Evolutionary conservation across 1,140 invertebrate species (phyloP).

Genomic region (Charaxes varanes): DNA sequence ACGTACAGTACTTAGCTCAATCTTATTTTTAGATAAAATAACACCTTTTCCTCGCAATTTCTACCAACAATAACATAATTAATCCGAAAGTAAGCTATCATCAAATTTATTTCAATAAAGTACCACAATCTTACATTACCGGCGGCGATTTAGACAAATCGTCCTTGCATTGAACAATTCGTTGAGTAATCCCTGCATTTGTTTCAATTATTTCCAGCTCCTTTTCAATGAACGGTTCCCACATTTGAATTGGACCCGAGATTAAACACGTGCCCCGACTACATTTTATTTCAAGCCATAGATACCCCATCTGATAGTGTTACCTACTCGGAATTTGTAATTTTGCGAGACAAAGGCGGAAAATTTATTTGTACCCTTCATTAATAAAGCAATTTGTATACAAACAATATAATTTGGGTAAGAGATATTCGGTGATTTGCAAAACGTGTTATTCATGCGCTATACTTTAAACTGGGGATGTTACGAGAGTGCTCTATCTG

Average conservation of each 20-base stretch:
- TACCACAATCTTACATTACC: slow-evolving; percentile 46
- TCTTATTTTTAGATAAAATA: no score
- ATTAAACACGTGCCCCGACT: slow-evolving; percentile 52
- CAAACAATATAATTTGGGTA: slow-evolving; percentile 5
- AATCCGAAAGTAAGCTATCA: no score
- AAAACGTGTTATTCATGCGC: slow-evolving; percentile 15
- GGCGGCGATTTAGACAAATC: slow-evolving; percentile 65
- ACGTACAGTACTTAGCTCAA: no score
- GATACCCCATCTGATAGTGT: slow-evolving; percentile 1
- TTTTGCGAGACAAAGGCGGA: slow-evolving; percentile 3
- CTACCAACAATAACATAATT: no score
- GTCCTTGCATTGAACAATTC: slow-evolving; percentile 68
- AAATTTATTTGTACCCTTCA: slow-evolving; percentile 1
- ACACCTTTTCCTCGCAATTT: no score
- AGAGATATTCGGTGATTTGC: no score
- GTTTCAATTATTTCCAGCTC: slow-evolving; percentile 69
- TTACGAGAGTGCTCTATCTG: no score
- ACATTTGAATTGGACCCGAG: slow-evolving; percentile 54
- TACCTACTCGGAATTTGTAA: slow-evolving; percentile 14
- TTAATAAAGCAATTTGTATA: slow-evolving; percentile 13
- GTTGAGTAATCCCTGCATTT: slow-evolving; percentile 70
- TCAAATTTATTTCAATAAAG: slow-evolving; percentile 45
- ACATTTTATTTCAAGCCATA: slow-evolving; percentile 16
- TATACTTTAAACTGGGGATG: no score
- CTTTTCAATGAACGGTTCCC: slow-evolving; percentile 49